These are phyloP conservation scores for Podilymbus podiceps DNA, from an alignment of 2,113 vertebrate genomes.

Conservation along the genomic window DNA sequence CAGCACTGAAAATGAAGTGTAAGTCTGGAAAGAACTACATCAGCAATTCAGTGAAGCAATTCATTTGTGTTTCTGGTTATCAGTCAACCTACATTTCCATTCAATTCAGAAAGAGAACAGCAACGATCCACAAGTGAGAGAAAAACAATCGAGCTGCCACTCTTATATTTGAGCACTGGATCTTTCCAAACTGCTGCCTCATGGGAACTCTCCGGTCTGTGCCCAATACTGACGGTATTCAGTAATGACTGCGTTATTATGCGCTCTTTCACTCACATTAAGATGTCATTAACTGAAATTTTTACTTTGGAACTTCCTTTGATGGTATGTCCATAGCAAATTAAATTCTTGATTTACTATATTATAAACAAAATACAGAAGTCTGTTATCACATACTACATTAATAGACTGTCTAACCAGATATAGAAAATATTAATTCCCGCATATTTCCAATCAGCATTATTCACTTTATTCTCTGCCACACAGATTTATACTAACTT, in stretches of 20 bases:
- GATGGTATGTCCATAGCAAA: not conserved
- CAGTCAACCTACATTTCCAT: not conserved
- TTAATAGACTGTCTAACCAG: not conserved
- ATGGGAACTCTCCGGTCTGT: not conserved
- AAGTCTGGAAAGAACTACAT: not conserved
- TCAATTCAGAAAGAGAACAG: not conserved
- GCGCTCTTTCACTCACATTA: not conserved
- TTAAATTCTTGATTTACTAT: not conserved
- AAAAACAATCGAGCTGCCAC: not conserved
- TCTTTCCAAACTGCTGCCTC: not conserved
- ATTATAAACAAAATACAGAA: not conserved
- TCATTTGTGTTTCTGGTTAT: not conserved
- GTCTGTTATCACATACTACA: not conserved
- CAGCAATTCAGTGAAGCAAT: not conserved
- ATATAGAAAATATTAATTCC: not conserved
- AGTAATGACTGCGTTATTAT: fast-evolving
- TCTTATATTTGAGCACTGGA: not conserved
- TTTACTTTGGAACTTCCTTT: not conserved
- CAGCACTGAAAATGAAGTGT: not conserved
- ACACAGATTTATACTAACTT: not conserved
- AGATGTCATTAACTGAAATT: not conserved
- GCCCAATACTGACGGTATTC: not conserved
- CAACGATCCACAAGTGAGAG: not conserved
- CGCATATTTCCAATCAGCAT: not conserved
- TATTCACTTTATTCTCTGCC: not conserved